Percentiles rank a stretch among this genome's conserved stretches.
These are phyloP conservation scores for Sandelia bainsii DNA, from an alignment of 2,797 vertebrate species.

Conservation along the genomic window DNA sequence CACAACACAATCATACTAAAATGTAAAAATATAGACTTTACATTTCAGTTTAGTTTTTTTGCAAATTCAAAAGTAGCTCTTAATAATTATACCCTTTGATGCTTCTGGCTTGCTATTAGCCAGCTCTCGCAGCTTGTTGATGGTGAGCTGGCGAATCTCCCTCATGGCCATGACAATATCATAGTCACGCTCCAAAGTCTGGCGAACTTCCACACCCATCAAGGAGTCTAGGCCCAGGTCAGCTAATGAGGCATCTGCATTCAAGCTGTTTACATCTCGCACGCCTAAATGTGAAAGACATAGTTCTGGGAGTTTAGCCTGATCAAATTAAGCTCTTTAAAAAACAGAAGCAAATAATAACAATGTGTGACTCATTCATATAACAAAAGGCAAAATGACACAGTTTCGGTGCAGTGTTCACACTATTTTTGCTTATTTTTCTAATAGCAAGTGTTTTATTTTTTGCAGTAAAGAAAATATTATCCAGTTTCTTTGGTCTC, in stretches of 20 bases:
- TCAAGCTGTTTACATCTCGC: slow-evolving; percentile 88
- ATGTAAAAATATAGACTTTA: too few species aligned
- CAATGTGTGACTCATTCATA: too few species aligned
- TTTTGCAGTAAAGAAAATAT: too few species aligned
- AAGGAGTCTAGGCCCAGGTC: slow-evolving; percentile 96
- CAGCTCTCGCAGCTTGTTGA: slow-evolving; percentile 90
- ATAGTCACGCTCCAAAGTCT: slow-evolving; percentile 93
- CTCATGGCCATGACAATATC: slow-evolving; percentile 93
- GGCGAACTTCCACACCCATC: slow-evolving; percentile 98
- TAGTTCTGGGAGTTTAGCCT: neutral
- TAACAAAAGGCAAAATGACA: too few species aligned
- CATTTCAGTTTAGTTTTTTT: too few species aligned
- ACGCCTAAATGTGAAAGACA: slow-evolving; percentile 82
- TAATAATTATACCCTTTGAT: slow-evolving; percentile 73
- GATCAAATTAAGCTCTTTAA: neutral
- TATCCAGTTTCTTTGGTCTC: too few species aligned
- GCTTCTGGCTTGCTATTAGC: slow-evolving; percentile 74
- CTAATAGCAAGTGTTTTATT: too few species aligned
- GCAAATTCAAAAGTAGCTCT: too few species aligned
- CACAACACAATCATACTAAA: too few species aligned
- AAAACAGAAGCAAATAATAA: neutral
- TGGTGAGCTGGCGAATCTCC: slow-evolving; percentile 92
- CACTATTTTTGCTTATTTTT: too few species aligned
- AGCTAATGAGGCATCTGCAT: slow-evolving; percentile 88
- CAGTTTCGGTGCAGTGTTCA: too few species aligned